These are phyloP conservation scores for Rallus limicola DNA, from an alignment of 2,113 vertebrate species.

Conservation along the genomic window DNA sequence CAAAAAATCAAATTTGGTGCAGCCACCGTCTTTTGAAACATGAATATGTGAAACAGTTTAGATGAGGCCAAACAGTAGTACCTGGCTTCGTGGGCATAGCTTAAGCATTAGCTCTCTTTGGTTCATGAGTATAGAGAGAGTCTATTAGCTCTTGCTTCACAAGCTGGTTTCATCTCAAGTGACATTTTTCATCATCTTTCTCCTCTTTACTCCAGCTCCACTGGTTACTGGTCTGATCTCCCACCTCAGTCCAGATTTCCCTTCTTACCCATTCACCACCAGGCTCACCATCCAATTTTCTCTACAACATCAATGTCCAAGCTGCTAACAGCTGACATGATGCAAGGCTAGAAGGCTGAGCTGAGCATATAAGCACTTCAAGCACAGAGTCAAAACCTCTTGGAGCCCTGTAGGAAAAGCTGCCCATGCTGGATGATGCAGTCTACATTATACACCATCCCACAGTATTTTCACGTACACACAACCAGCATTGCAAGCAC, in stretches of 20 bases:
- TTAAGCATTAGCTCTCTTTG: background rate
- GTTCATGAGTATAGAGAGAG: background rate
- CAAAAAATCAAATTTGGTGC: background rate
- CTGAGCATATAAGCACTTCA: background rate
- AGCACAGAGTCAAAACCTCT: background rate
- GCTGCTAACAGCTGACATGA: accelerated
- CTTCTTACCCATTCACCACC: background rate
- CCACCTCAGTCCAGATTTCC: background rate
- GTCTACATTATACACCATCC: background rate
- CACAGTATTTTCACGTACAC: background rate
- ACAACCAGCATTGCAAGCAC: background rate
- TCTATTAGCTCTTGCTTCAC: background rate
- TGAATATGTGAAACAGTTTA: background rate
- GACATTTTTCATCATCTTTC: background rate
- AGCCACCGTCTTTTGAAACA: background rate
- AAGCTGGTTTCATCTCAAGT: background rate
- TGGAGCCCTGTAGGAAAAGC: background rate
- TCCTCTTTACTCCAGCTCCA: background rate
- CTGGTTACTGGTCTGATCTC: background rate
- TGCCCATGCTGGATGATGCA: accelerated
- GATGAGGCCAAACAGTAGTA: background rate
- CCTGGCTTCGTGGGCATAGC: background rate
- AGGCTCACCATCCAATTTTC: background rate
- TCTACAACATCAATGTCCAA: background rate
- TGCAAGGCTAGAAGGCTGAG: background rate